Percentiles rank a stretch among this genome's conserved stretches.
Evolutionary conservation across 2,113 vertebrate species (phyloP).

Genomic region (Caracal caracal): DNA sequence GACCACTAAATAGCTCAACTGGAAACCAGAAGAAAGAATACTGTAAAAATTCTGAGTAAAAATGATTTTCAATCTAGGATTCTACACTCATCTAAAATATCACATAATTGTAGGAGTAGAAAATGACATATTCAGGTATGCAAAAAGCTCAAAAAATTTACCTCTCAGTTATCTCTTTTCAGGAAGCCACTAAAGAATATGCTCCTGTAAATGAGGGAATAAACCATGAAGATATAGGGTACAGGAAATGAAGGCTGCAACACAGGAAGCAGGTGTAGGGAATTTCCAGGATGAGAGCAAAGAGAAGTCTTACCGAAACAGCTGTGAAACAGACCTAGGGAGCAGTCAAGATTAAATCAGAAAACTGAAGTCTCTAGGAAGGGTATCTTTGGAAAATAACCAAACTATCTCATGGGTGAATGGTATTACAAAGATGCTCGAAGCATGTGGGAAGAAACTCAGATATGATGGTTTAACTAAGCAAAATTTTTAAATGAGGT

Average conservation of each 20-base stretch:
- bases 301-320: neutral
- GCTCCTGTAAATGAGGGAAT: neutral
- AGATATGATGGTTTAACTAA: neutral
- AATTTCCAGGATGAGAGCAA: conserved; percentile 38
- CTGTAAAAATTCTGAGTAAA: conserved; percentile 5
- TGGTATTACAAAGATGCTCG: neutral
- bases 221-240: neutral
- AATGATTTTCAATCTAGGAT: conserved; percentile 42
- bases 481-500: neutral
- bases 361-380: neutral
- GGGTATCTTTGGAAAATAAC: neutral
- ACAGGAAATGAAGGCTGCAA: neutral
- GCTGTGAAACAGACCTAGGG: neutral
- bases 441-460: neutral
- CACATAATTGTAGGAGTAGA: neutral
- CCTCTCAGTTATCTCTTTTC: neutral
- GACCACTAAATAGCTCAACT: neutral
- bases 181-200: neutral
- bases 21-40: neutral
- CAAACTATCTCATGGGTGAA: neutral
- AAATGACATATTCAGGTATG: neutral
- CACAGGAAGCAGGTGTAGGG: conserved; percentile 34
- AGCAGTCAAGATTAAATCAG: neutral
- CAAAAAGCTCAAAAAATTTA: conserved; percentile 35
- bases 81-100: conserved; percentile 35